A percentile compares a stretch with the other conserved stretches of the same genome.
phyloP scores from a whole-genome alignment of 2,888 invertebrate genomes.

The Eretmocerus hayati region DNA sequence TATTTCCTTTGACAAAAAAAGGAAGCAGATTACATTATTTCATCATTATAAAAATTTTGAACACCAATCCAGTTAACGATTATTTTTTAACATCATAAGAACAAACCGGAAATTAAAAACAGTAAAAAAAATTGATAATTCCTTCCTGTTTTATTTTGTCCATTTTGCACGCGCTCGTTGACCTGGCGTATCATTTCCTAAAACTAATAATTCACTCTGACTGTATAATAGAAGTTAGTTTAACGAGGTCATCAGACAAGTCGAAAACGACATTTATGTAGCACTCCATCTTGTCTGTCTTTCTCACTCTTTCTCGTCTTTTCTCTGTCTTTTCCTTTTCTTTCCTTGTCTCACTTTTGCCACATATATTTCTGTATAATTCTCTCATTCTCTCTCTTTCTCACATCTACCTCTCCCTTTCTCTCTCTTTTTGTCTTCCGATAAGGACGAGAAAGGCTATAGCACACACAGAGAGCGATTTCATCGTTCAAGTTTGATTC shows the following conservation, averaged over 20 bases:
- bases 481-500: constrained; percentile 15
- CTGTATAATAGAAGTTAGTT: background rate
- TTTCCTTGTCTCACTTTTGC: constrained; percentile 4
- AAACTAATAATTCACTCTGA: constrained; percentile 1
- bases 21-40: too few species aligned
- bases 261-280: constrained; percentile 9
- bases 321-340: constrained; percentile 5
- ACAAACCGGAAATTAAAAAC: too few species aligned
- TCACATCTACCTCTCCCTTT: too few species aligned
- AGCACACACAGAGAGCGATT: constrained; percentile 11
- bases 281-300: background rate
- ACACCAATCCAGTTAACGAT: too few species aligned
- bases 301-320: constrained; percentile 1
- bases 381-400: too few species aligned
- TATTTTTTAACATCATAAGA: too few species aligned
- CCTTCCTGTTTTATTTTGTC: too few species aligned
- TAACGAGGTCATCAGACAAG: constrained; percentile 11
- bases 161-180: background rate
- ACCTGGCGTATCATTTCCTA: background rate
- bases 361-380: too few species aligned
- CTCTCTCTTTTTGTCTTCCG: constrained; percentile 5
- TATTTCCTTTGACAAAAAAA: too few species aligned
- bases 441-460: constrained; percentile 12
- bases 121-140: too few species aligned
- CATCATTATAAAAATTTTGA: too few species aligned